These are phyloP conservation scores for Oncorhynchus clarkii DNA, from an alignment of 2,113 vertebrate species.

Conservation along the genomic window DNA sequence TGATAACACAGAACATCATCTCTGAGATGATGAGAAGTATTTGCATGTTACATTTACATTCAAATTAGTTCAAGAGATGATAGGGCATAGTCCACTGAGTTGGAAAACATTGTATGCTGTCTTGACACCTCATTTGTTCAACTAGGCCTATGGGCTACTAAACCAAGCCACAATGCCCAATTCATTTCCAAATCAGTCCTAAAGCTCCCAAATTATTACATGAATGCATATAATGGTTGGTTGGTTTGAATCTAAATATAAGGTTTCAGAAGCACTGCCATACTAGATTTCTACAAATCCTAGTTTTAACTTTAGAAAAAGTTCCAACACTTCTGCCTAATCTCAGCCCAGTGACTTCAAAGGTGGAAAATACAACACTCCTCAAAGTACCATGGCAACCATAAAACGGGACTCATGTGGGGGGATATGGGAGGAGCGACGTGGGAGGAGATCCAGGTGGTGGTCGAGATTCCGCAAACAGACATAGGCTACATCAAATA, in stretches of 20 bases:
- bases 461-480: conserved; percentile 41
- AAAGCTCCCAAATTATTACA: neutral
- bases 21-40: neutral
- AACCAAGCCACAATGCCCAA: too few relatives aligned
- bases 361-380: neutral
- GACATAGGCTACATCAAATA: conserved; percentile 28
- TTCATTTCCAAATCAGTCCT: neutral
- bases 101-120: neutral
- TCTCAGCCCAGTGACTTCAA: neutral
- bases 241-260: neutral
- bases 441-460: conserved; percentile 56
- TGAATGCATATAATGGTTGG: neutral
- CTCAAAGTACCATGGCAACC: conserved; percentile 41
- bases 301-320: neutral
- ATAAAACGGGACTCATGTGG: conserved; percentile 22
- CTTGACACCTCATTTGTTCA: neutral
- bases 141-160: neutral
- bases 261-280: neutral
- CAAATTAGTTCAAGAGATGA: neutral
- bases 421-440: conserved; percentile 58
- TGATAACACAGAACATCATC: neutral
- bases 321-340: neutral
- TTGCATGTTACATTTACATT: neutral
- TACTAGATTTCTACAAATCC: neutral
- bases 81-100: neutral